Conservation (phyloP, 2,888 invertebrate species). For the Slavum lentiscoides region DNA sequence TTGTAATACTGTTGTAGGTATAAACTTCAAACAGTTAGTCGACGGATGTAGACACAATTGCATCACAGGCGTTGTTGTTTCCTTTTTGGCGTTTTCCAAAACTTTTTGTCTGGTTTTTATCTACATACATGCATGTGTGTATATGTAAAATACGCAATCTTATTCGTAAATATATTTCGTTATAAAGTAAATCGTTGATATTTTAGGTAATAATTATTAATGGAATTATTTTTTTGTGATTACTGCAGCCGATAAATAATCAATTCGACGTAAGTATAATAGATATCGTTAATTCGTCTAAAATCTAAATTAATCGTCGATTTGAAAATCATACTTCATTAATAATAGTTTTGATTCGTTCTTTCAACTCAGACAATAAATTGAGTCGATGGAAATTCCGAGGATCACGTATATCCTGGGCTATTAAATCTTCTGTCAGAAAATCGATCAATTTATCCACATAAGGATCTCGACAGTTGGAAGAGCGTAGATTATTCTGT, state of each 20-base stretch:
- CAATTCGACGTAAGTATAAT: not conserved
- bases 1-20: constrained; percentile 8
- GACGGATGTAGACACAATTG: constrained; percentile 5
- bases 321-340: constrained; percentile 16
- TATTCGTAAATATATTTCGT: not conserved
- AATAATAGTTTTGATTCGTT: constrained; percentile 14
- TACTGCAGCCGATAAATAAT: no score
- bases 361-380: constrained; percentile 17
- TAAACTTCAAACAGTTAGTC: not conserved
- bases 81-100: constrained; percentile 10
- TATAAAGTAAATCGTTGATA: no score
- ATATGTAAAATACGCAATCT: no score
- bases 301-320: not conserved
- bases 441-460: constrained; percentile 12
- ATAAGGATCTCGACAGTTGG: constrained; percentile 10
- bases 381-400: not conserved
- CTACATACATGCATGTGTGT: not conserved
- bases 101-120: constrained; percentile 10
- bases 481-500: not conserved
- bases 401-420: not conserved
- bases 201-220: no score
- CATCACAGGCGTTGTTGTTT: not conserved
- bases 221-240: no score
- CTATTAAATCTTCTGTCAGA: not conserved
- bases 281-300: no score